Evolutionary conservation across 2,113 vertebrate genomes (phyloP).

Genomic region (Passer montanus): DNA sequence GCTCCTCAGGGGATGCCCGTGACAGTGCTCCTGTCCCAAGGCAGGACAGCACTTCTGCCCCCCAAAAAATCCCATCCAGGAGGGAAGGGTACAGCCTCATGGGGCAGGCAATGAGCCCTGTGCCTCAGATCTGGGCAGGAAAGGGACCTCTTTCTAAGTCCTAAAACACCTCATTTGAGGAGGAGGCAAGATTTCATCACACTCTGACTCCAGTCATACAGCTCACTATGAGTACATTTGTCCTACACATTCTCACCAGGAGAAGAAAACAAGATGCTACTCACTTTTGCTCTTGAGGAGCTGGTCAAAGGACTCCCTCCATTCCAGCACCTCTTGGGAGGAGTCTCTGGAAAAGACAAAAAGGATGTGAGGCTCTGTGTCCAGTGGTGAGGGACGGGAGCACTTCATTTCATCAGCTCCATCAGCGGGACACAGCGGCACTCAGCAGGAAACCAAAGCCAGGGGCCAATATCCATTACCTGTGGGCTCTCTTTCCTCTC

Average conservation of each 20-base stretch:
- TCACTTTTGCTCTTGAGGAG: constrained; percentile 93
- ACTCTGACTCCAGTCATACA: not conserved
- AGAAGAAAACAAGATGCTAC: constrained; percentile 50
- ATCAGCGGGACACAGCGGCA: accelerated
- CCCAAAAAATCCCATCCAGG: not conserved
- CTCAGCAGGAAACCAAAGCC: not conserved
- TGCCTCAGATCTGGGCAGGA: not conserved
- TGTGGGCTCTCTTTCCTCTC: constrained; percentile 26
- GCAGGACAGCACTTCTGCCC: not conserved
- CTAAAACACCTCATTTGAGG: not conserved
- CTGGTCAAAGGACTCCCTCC: constrained; percentile 90
- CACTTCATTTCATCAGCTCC: not conserved
- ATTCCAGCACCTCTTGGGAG: constrained; percentile 83
- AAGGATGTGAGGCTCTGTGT: not conserved
- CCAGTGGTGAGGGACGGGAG: accelerated
- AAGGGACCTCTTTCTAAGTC: not conserved
- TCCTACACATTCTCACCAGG: accelerated
- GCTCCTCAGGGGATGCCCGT: not conserved
- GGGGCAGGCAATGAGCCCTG: not conserved
- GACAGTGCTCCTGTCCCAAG: not conserved
- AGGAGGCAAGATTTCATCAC: not conserved
- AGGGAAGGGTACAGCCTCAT: not conserved
- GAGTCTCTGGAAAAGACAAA: constrained; percentile 75
- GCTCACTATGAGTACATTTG: not conserved
- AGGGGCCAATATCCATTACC: not conserved